These are phyloP conservation scores for Bambusicola thoracicus DNA, from an alignment of 2,113 vertebrate species.

Conservation along the genomic window DNA sequence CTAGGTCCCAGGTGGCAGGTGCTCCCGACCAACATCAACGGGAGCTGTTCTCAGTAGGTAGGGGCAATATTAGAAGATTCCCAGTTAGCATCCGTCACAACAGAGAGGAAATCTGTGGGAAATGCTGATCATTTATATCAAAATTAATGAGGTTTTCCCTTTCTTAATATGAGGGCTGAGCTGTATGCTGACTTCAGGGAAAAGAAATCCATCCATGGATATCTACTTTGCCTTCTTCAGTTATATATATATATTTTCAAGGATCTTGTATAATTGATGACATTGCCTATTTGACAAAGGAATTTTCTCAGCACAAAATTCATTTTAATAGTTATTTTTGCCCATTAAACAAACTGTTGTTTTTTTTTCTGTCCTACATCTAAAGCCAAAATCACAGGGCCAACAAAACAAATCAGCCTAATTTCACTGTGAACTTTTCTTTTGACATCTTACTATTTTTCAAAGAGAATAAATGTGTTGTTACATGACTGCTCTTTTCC, in stretches of 20 bases:
- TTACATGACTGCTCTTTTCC: conserved; percentile 76
- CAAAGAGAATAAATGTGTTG: conserved; percentile 81
- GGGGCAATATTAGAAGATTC: neutral
- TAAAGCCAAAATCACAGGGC: conserved; percentile 68
- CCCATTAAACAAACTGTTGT: conserved; percentile 73
- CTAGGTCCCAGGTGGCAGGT: neutral
- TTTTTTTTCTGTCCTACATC: conserved; percentile 45
- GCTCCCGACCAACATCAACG: neutral
- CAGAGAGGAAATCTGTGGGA: conserved; percentile 54
- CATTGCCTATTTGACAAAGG: conserved; percentile 52
- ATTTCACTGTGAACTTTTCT: conserved; percentile 80
- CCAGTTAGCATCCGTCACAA: conserved; percentile 33
- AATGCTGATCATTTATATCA: conserved; percentile 63
- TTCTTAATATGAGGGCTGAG: conserved; percentile 29
- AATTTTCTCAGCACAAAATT: conserved; percentile 68
- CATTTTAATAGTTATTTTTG: conserved; percentile 72
- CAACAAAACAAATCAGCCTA: conserved; percentile 78
- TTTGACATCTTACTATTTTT: conserved; percentile 80
- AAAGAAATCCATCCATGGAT: conserved; percentile 33
- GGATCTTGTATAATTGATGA: conserved; percentile 70
- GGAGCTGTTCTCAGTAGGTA: neutral
- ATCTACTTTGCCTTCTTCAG: conserved; percentile 41
- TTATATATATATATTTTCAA: neutral
- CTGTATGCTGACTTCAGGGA: conserved; percentile 60
- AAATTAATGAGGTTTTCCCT: conserved; percentile 73